Percentiles rank a stretch among this genome's conserved stretches.
These are phyloP conservation scores for Callithrix jacchus DNA, from an alignment of 2,113 vertebrate species.

Conservation along the genomic window DNA sequence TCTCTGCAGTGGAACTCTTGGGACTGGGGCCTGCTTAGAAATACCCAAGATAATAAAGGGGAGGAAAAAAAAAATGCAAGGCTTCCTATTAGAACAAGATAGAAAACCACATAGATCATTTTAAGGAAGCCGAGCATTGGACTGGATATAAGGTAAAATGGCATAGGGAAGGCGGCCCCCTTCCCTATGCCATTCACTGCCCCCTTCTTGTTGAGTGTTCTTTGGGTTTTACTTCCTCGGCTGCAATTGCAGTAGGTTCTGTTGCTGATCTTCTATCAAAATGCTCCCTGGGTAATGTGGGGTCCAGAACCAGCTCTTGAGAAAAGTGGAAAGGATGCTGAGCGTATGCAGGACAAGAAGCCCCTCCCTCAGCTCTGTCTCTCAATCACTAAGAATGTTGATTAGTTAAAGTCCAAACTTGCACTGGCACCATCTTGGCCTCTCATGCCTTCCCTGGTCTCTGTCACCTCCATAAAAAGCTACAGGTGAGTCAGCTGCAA, in stretches of 20 bases:
- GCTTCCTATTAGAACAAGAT: conserved; percentile 26
- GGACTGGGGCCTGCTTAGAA: conserved; percentile 58
- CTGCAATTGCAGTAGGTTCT: not conserved
- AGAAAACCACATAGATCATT: not conserved
- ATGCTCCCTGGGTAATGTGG: not conserved
- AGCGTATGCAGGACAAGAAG: not conserved
- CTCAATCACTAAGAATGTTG: conserved; percentile 6
- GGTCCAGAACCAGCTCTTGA: not conserved
- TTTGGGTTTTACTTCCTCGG: not conserved
- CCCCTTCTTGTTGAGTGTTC: not conserved
- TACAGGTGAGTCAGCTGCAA: conserved; percentile 55
- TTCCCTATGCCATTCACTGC: not conserved
- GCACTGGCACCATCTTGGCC: conserved; percentile 12
- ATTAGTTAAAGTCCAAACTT: conserved; percentile 25
- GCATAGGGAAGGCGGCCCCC: not conserved
- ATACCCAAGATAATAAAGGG: conserved; percentile 43
- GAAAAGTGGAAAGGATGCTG: not conserved
- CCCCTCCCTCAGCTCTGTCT: not conserved
- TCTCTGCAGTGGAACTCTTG: conserved; percentile 45
- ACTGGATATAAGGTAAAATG: not conserved
- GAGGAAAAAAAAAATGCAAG: not conserved
- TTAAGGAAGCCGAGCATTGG: not conserved
- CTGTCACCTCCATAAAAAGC: conserved; percentile 27
- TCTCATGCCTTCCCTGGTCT: conserved; percentile 14
- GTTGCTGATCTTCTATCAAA: not conserved